Percentiles rank a stretch among this genome's conserved stretches.
Conservation (phyloP, 2,113 vertebrate species). For the Epinephelus lanceolatus region DNA sequence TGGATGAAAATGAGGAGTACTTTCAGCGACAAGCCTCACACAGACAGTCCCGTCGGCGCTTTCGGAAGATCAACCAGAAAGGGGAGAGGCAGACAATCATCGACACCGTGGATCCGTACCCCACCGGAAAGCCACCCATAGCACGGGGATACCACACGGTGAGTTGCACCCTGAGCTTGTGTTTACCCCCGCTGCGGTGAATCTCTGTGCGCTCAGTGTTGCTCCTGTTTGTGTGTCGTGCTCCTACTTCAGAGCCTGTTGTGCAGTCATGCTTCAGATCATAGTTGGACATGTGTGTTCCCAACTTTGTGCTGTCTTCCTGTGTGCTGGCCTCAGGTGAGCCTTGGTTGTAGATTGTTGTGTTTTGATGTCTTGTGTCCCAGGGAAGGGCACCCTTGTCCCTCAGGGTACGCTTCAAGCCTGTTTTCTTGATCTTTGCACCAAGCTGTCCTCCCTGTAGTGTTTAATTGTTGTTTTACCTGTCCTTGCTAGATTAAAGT, state of each 20-base stretch:
- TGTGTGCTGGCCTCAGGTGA: conserved; percentile 17
- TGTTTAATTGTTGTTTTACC: conserved; percentile 17
- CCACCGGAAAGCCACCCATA: conserved; percentile 93
- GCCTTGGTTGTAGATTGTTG: conserved; percentile 5
- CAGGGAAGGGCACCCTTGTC: background rate
- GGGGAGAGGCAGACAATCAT: conserved; percentile 99
- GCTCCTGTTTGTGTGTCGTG: conserved; percentile 27
- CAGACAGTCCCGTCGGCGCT: conserved; percentile 95
- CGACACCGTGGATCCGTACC: conserved; percentile 97
- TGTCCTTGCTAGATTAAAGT: background rate
- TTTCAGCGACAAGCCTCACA: conserved; percentile 98
- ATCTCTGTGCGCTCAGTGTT: conserved; percentile 9
- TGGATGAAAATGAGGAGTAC: conserved; percentile 99
- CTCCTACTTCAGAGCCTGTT: conserved; percentile 18
- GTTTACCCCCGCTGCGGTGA: conserved; percentile 39
- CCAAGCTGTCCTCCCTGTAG: background rate
- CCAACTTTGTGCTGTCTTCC: background rate
- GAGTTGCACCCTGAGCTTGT: conserved; percentile 71
- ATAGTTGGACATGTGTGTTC: background rate
- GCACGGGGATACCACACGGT: conserved; percentile 97
- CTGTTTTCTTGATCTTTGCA: conserved; percentile 14
- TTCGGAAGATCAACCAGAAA: conserved; percentile 99
- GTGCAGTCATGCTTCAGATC: conserved; percentile 29
- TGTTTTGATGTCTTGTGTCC: conserved; percentile 10
- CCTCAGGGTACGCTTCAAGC: background rate